Percentiles rank a stretch among this genome's conserved stretches.
phyloP scores from a whole-genome alignment of 1,140 invertebrate species.

The Eciton burchellii region DNA sequence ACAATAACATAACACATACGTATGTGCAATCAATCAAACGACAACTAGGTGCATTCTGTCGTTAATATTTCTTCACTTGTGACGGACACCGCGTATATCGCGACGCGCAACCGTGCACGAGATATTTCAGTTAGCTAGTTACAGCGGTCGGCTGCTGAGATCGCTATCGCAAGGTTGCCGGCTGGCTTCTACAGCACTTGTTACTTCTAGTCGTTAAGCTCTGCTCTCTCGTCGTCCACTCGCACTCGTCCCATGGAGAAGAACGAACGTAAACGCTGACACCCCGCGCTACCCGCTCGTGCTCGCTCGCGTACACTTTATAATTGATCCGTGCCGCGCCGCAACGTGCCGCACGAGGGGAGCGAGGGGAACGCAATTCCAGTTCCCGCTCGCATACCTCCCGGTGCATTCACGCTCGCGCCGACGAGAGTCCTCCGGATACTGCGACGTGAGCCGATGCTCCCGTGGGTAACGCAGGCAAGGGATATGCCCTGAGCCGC shows the following conservation, averaged over 20 bases:
- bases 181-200: constrained; percentile 71
- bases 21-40: not conserved
- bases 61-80: not conserved
- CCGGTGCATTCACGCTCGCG: constrained; percentile 50
- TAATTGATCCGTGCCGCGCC: constrained; percentile 50
- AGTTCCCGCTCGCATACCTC: constrained; percentile 55
- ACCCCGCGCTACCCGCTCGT: constrained; percentile 14
- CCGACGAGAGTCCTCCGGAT: constrained; percentile 25
- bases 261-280: constrained; percentile 43
- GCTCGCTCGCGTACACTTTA: constrained; percentile 40
- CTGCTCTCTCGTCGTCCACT: constrained; percentile 48
- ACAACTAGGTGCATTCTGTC: not conserved
- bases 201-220: constrained; percentile 70
- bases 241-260: constrained; percentile 17
- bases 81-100: constrained; percentile 29
- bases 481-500: constrained; percentile 1
- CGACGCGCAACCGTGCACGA: constrained; percentile 52
- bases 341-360: constrained; percentile 6
- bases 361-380: constrained; percentile 45
- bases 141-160: constrained; percentile 69
- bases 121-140: constrained; percentile 76
- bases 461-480: constrained; percentile 12
- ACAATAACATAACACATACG: too few species aligned
- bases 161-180: constrained; percentile 72
- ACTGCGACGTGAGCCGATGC: constrained; percentile 23